Base-by-base conservation (phyloP, 2,113 vertebrate species). In the Erythrolamprus reginae region DNA sequence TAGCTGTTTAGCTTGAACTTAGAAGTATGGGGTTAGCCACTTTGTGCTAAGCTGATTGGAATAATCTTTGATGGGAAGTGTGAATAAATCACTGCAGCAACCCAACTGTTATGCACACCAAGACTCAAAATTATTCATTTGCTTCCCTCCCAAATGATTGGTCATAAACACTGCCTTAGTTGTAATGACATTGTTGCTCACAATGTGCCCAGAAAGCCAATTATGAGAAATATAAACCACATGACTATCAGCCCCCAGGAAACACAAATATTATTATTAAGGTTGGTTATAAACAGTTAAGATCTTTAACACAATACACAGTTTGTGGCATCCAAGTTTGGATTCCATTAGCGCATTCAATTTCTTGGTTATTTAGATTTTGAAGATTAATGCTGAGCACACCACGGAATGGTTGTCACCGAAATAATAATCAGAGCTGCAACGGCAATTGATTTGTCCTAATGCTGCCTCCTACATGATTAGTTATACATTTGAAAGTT, bases 181-280 rank as follows among this genome's bases (percentile, higher is more conserved):
- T 84, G 88, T 38, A 58, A 61, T 86, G 56, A 23, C 38, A 38
- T 38, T 38, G 42, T 87, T 87, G 50, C 65, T 88, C 53, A 82
- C 42, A 38, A 87, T 88, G 38, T 84, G 45, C 90, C 86, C 70
- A 88, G 86, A 91, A 88, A 56, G n/a, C 38, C 53, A 84, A 83
- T 84, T 58, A 88, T 51, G 53, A 61, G 55, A 88, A 91, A 51
- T 84, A 61, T 88, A 91, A 91, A 88, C 90, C n/a, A 83, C 15
- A 84, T 83, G 47, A 58, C 53, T 47, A 61, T 61, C n/a, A 84
- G 88, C 12, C 86, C n/a, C 53, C 70, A 70, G 86, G 86, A 88
- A 84, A 91, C 83, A 38, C 52, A 88, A 91, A 91, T 91, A 88
- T 91, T 91, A 91, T 86, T 70, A 53, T 84, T 91, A 91, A 83